A percentile compares a stretch with the other conserved stretches of the same genome.
Conservation (phyloP, 1,140 invertebrate genomes). For the Ips typographus region DNA sequence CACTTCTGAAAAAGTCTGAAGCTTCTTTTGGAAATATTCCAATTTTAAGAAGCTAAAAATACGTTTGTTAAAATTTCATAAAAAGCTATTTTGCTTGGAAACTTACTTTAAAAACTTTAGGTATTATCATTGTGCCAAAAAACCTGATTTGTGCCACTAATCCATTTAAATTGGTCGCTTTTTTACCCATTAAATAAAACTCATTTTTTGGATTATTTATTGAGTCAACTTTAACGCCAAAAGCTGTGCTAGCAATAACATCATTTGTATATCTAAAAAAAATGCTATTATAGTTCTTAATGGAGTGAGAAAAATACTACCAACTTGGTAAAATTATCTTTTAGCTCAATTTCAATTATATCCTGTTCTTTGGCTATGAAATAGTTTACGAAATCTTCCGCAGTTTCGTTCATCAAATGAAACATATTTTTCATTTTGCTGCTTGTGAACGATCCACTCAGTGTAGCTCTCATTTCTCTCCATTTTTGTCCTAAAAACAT, state of each 20-base stretch:
- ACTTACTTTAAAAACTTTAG: conserved; percentile 31
- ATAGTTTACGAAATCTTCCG: conserved; percentile 44
- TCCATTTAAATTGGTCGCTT: conserved; percentile 42
- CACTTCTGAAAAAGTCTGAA: conserved; percentile 38
- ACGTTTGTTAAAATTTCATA: neutral
- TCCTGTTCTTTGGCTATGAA: conserved; percentile 39
- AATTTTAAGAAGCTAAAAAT: conserved; percentile 25
- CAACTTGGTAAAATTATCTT: conserved; percentile 35
- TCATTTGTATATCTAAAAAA: conserved; percentile 48
- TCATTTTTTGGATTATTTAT: conserved; percentile 55
- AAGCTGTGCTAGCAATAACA: conserved; percentile 49
- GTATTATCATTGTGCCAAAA: conserved; percentile 19
- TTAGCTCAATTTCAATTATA: conserved; percentile 39
- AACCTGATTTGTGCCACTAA: conserved; percentile 9
- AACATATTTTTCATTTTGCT: conserved; percentile 52
- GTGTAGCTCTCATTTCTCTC: conserved; percentile 49
- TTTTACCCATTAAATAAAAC: conserved; percentile 54
- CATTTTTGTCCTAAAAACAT: conserved; percentile 46
- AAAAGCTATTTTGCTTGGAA: neutral
- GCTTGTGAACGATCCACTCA: conserved; percentile 52
- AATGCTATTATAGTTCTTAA: neutral
- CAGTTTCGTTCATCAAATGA: conserved; percentile 43
- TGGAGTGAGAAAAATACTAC: neutral
- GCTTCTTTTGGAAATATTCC: conserved; percentile 17
- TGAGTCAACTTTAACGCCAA: conserved; percentile 50